Percentiles rank a stretch among this genome's conserved stretches.
phyloP scores from a whole-genome alignment of 2,888 invertebrate species.

The Cylindroiulus punctatus region DNA sequence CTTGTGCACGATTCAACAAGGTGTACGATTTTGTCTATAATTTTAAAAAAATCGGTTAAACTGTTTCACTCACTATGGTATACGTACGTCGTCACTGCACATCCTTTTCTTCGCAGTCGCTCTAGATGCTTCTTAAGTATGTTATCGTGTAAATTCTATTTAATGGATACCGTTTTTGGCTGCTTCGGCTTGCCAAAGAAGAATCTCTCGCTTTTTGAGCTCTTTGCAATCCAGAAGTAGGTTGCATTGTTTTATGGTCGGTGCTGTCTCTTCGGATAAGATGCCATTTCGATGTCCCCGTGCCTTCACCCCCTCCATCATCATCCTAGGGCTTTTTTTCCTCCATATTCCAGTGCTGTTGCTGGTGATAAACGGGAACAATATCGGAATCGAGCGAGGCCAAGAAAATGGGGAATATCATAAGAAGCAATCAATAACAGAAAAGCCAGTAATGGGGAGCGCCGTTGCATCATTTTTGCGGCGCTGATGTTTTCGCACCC shows the following conservation, averaged over 20 bases:
- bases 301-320: not conserved
- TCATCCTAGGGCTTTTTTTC: not conserved
- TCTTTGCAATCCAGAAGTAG: not conserved
- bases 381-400: slow-evolving; percentile 34
- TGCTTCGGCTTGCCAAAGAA: not conserved
- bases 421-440: slow-evolving; percentile 44
- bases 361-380: slow-evolving; percentile 47
- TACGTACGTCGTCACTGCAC: not conserved
- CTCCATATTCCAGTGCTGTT: slow-evolving; percentile 35
- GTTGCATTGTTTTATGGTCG: not conserved
- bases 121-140: not conserved
- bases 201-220: not conserved
- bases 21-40: too few relatives aligned
- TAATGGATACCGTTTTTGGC: not conserved
- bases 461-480: not conserved
- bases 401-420: slow-evolving; percentile 29
- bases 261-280: slow-evolving; percentile 28
- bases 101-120: too few relatives aligned
- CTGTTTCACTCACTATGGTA: not conserved
- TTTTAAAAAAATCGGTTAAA: too few relatives aligned
- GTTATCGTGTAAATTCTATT: not conserved
- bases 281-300: slow-evolving; percentile 19
- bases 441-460: not conserved
- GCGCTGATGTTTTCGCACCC: slow-evolving; percentile 9
- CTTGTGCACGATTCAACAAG: too few relatives aligned